Evolutionary conservation across 2,797 vertebrate genomes (phyloP).

Genomic region (Notolabrus celidotus): DNA sequence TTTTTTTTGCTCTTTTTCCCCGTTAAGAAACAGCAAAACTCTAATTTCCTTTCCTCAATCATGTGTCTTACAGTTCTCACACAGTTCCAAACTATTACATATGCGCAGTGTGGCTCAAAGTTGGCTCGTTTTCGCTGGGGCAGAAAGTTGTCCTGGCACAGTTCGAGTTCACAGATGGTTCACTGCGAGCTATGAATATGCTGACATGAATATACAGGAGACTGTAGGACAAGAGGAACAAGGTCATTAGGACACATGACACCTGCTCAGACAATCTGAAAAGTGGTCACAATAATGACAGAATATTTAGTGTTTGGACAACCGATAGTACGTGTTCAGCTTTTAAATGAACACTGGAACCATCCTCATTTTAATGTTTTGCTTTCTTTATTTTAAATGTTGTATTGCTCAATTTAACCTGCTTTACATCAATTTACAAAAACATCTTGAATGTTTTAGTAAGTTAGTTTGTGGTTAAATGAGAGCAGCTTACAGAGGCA

Average conservation of each 20-base stretch:
- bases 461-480: too few species aligned
- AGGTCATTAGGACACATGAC: conserved; percentile 10
- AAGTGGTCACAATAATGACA: background rate
- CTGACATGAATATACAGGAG: conserved; percentile 57
- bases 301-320: background rate
- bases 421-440: too few species aligned
- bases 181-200: conserved; percentile 50
- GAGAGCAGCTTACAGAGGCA: too few species aligned
- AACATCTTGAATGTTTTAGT: too few species aligned
- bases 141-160: conserved; percentile 36
- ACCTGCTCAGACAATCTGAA: conserved; percentile 14
- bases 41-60: background rate
- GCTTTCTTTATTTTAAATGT: too few species aligned
- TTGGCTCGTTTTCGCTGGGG: background rate
- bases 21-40: background rate
- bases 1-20: background rate
- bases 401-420: too few species aligned
- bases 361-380: too few species aligned
- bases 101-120: conserved; percentile 30
- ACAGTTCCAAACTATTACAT: background rate
- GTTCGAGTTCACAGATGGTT: conserved; percentile 49
- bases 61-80: background rate
- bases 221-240: conserved; percentile 9
- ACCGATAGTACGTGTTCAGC: background rate
- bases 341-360: too few species aligned